Conservation (phyloP, 2,888 invertebrate genomes). For the Drosophila fungiperda region DNA sequence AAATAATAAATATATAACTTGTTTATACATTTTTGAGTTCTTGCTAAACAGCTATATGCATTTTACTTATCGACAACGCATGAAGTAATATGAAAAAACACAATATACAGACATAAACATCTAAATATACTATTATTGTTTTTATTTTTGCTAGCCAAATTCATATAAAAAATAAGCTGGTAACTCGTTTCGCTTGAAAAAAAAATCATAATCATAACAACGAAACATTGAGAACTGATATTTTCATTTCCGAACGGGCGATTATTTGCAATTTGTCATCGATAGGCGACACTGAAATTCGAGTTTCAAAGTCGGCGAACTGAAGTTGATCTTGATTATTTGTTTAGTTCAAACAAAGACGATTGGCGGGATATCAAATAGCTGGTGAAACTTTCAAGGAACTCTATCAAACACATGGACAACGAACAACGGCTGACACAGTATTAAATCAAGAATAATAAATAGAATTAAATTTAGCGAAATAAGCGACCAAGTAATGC, state of each 20-base stretch:
- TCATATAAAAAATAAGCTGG: neutral
- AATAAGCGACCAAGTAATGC: constrained; percentile 19
- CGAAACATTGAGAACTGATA: constrained; percentile 27
- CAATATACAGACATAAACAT: neutral
- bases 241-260: constrained; percentile 37
- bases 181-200: constrained; percentile 26
- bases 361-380: constrained; percentile 37
- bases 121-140: neutral
- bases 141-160: constrained; percentile 1
- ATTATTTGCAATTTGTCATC: constrained; percentile 73
- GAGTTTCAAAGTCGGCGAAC: constrained; percentile 46
- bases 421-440: constrained; percentile 57
- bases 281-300: constrained; percentile 53
- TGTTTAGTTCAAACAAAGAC: constrained; percentile 31
- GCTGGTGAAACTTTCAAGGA: constrained; percentile 47
- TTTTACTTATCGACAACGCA: constrained; percentile 17
- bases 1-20: constrained; percentile 40
- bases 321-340: constrained; percentile 51
- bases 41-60: constrained; percentile 41
- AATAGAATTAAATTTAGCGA: neutral
- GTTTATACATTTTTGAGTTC: constrained; percentile 29
- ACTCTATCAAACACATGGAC: constrained; percentile 40
- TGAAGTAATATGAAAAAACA: neutral
- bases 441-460: constrained; percentile 32
- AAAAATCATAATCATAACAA: constrained; percentile 3